Conservation (phyloP, 1,140 invertebrate species). For the Nebria ingens region DNA sequence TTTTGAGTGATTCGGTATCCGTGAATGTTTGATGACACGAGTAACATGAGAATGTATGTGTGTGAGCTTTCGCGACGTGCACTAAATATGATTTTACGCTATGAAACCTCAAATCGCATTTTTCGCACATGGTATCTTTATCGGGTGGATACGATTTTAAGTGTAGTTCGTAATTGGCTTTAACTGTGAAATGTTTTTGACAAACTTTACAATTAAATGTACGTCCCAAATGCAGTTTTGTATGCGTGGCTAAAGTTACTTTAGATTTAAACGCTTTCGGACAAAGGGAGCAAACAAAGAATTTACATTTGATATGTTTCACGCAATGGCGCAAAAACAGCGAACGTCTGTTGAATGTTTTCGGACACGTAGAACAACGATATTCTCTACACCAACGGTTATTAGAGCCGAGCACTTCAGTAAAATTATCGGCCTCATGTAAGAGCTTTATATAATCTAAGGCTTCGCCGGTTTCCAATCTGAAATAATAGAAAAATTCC, state of each 20-base stretch:
- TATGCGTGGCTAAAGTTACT: background rate
- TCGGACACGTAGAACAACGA: background rate
- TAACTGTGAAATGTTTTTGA: background rate
- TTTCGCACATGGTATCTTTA: background rate
- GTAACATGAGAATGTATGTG: background rate
- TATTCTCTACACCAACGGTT: conserved; percentile 38
- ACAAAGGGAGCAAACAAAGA: background rate
- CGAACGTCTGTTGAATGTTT: background rate
- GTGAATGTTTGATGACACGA: background rate
- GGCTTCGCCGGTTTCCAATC: conserved; percentile 33
- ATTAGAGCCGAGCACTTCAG: conserved; percentile 50
- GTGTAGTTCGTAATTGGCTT: background rate
- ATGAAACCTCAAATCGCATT: background rate
- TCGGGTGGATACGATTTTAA: background rate
- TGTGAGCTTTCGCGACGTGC: background rate
- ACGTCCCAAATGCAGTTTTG: background rate
- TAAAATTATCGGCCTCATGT: conserved; percentile 51
- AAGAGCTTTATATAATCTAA: conserved; percentile 47
- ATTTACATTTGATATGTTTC: background rate
- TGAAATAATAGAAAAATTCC: background rate
- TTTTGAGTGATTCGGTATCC: background rate
- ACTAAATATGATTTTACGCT: background rate
- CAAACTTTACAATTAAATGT: background rate
- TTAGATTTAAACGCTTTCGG: background rate
- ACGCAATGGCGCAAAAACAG: background rate